A percentile compares a stretch with the other conserved stretches of the same genome.
Conservation (phyloP, 2,888 invertebrate genomes). For the Elmis aenea region DNA sequence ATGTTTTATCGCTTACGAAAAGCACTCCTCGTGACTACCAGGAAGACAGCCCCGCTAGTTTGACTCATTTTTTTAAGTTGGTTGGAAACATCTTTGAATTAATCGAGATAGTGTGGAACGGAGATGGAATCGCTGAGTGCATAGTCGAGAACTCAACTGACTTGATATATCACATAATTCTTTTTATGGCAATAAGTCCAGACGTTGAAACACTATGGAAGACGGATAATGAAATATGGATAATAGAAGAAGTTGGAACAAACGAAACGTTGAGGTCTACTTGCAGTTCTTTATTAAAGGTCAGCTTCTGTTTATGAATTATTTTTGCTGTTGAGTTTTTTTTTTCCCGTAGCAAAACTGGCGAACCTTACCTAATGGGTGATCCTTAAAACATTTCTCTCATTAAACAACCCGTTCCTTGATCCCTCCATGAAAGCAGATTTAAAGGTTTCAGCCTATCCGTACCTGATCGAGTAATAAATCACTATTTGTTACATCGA, state of each 20-base stretch:
- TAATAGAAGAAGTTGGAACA: background rate
- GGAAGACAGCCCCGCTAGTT: slow-evolving; percentile 14
- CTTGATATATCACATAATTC: slow-evolving; percentile 18
- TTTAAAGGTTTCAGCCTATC: too few species aligned
- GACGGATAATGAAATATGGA: slow-evolving; percentile 10
- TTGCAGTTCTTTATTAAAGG: slow-evolving; percentile 12
- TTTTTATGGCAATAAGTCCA: slow-evolving; percentile 21
- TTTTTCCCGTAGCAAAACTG: background rate
- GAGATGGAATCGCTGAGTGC: slow-evolving; percentile 9
- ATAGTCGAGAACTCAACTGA: slow-evolving; percentile 17
- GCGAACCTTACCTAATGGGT: background rate
- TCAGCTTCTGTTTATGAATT: slow-evolving; percentile 3
- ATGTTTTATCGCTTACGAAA: slow-evolving; percentile 16
- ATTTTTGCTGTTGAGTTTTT: background rate
- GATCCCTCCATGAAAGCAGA: too few species aligned
- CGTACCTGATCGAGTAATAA: slow-evolving; percentile 1
- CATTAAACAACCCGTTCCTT: too few species aligned
- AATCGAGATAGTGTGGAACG: slow-evolving; percentile 11
- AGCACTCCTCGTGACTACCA: slow-evolving; percentile 17
- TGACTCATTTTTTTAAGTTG: slow-evolving; percentile 12
- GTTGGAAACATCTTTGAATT: slow-evolving; percentile 18
- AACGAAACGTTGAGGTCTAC: too few species aligned
- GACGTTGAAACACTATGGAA: slow-evolving; percentile 20
- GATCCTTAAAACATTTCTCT: too few species aligned
- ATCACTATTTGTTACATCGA: background rate